Conservation (phyloP, 1,140 invertebrate species). For the Bacillus rossius region DNA sequence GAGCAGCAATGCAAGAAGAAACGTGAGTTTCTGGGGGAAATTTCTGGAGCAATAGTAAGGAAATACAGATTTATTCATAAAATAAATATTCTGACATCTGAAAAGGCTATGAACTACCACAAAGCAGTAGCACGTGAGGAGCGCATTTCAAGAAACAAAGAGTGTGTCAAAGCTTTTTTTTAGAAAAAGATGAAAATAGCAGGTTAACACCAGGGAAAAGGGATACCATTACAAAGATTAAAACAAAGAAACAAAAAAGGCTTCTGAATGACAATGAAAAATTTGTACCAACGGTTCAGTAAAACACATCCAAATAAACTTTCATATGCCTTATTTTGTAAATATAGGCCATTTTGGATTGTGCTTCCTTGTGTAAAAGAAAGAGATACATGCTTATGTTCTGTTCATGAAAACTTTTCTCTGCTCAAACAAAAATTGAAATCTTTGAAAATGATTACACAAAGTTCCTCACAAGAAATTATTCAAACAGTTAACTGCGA, state of each 20-base stretch:
- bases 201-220: slow-evolving; percentile 27
- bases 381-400: slow-evolving; percentile 22
- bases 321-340: slow-evolving; percentile 19
- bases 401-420: slow-evolving; percentile 17
- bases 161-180: too few species aligned
- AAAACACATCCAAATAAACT: slow-evolving; percentile 13
- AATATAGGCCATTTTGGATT: slow-evolving; percentile 21
- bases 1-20: too few species aligned
- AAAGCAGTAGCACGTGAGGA: too few species aligned
- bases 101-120: too few species aligned
- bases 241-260: slow-evolving; percentile 23
- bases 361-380: slow-evolving; percentile 12
- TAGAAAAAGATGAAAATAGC: too few species aligned
- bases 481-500: slow-evolving; percentile 19
- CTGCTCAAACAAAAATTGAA: slow-evolving; percentile 4
- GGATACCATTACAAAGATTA: slow-evolving; percentile 26
- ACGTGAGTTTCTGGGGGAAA: too few species aligned
- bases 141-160: too few species aligned
- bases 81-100: too few species aligned
- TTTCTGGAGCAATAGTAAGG: too few species aligned
- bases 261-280: slow-evolving; percentile 24
- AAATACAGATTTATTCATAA: too few species aligned
- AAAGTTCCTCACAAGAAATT: neutral
- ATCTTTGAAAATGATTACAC: slow-evolving; percentile 17
- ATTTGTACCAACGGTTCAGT: slow-evolving; percentile 23